Conservation (phyloP, 1,140 invertebrate genomes). For the Rhynchophorus ferrugineus region DNA sequence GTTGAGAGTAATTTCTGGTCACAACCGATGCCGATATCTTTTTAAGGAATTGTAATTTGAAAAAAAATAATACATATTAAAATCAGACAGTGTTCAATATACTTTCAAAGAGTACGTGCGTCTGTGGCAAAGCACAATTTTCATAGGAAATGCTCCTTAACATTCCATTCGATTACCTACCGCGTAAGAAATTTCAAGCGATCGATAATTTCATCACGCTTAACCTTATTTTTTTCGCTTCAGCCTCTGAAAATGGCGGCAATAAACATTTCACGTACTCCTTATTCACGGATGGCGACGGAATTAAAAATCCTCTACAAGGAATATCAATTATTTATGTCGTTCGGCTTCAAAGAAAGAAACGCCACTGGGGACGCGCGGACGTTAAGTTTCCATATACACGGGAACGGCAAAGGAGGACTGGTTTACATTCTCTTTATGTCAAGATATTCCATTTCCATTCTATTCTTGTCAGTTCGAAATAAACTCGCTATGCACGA, state of each 20-base stretch:
- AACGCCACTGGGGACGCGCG: constrained; percentile 16
- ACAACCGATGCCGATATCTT: no score
- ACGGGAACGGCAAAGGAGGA: constrained; percentile 15
- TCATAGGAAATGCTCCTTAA: not conserved
- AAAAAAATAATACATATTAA: no score
- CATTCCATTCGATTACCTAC: not conserved
- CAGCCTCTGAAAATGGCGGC: constrained; percentile 7
- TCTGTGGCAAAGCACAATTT: no score
- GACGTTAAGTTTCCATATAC: constrained; percentile 20
- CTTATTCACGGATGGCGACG: constrained; percentile 3
- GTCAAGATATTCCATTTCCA: constrained; percentile 23
- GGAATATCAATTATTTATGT: constrained; percentile 15
- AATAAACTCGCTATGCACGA: constrained; percentile 22
- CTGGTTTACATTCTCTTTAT: constrained; percentile 26
- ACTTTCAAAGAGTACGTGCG: no score
- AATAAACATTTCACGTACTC: constrained; percentile 12
- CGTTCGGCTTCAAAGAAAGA: constrained; percentile 9
- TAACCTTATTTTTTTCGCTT: constrained; percentile 12
- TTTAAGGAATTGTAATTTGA: no score
- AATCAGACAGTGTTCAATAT: no score
- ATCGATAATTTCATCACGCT: constrained; percentile 1
- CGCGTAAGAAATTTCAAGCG: no score
- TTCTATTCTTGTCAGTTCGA: constrained; percentile 22
- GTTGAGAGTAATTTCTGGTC: no score
- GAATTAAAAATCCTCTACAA: constrained; percentile 18